phyloP scores from a whole-genome alignment of 2,797 vertebrate species.

The Neoniphon sammara region DNA sequence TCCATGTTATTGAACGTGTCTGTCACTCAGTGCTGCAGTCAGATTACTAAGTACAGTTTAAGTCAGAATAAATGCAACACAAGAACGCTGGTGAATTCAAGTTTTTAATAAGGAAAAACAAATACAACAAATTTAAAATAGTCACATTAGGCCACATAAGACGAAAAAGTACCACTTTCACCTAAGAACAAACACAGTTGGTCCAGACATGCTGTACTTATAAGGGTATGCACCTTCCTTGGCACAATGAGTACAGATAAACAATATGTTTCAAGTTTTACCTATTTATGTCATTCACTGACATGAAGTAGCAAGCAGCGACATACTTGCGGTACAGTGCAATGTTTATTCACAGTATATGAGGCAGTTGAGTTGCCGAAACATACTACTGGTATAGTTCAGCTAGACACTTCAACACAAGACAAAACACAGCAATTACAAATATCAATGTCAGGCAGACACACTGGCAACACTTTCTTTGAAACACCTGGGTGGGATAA shows the following conservation, averaged over 20 bases:
- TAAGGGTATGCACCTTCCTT: conserved; percentile 38
- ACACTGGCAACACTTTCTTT: conserved; percentile 18
- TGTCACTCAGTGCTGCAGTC: not conserved
- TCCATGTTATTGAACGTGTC: not conserved
- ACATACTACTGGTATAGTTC: conserved; percentile 29
- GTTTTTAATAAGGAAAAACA: conserved; percentile 58
- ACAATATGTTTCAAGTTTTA: conserved; percentile 59
- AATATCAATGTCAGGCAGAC: conserved; percentile 35
- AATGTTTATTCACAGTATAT: conserved; percentile 79
- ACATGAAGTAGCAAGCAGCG: conserved; percentile 58
- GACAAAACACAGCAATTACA: conserved; percentile 43
- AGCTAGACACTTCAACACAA: conserved; percentile 47
- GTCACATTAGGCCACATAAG: conserved; percentile 48
- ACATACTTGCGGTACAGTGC: conserved; percentile 67
- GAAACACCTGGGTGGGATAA: conserved; percentile 14
- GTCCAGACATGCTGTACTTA: conserved; percentile 56
- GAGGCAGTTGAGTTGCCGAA: conserved; percentile 67
- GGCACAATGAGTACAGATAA: conserved; percentile 52
- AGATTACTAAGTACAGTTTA: no score
- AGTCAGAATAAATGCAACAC: conserved; percentile 21
- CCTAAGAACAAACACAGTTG: conserved; percentile 54
- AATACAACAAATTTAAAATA: conserved; percentile 16
- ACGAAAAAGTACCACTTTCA: conserved; percentile 48
- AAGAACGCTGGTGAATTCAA: conserved; percentile 37
- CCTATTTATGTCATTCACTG: conserved; percentile 39